These are phyloP conservation scores for Calcarius lapponicus DNA, from an alignment of 2,797 vertebrate genomes.

Conservation along the genomic window DNA sequence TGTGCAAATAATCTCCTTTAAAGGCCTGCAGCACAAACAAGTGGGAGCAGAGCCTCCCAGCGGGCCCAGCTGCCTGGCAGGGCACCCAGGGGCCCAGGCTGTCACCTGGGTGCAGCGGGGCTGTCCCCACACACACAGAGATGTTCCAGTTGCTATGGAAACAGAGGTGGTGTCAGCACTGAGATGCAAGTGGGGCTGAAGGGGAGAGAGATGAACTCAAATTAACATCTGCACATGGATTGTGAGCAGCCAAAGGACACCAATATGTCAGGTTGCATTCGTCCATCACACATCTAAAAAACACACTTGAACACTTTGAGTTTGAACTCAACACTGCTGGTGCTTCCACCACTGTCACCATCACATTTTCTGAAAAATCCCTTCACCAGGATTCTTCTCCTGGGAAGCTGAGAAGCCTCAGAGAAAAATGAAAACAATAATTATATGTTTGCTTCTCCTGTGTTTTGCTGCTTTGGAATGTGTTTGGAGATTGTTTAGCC, in stretches of 20 bases:
- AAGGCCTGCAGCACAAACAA: background rate
- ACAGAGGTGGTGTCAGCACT: background rate
- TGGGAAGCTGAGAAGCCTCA: no score
- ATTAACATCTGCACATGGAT: background rate
- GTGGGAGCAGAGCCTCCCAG: background rate
- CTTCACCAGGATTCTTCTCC: no score
- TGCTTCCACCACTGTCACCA: background rate
- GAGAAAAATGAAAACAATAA: no score
- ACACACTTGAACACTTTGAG: background rate
- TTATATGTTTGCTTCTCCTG: no score
- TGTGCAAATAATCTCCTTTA: background rate
- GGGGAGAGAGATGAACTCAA: background rate
- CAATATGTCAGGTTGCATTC: background rate
- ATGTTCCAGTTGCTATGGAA: background rate
- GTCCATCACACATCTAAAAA: background rate
- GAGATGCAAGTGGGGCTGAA: background rate
- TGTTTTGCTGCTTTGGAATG: no score
- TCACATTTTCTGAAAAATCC: no score
- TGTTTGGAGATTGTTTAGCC: no score
- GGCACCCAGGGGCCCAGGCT: background rate
- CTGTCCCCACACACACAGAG: background rate
- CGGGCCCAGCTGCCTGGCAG: background rate
- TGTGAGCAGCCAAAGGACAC: background rate
- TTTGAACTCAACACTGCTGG: background rate
- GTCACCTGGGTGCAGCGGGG: background rate